Percentiles rank a stretch among this genome's conserved stretches.
Evolutionary conservation across 1,140 invertebrate species (phyloP).

Genomic region (Asobara japonica): DNA sequence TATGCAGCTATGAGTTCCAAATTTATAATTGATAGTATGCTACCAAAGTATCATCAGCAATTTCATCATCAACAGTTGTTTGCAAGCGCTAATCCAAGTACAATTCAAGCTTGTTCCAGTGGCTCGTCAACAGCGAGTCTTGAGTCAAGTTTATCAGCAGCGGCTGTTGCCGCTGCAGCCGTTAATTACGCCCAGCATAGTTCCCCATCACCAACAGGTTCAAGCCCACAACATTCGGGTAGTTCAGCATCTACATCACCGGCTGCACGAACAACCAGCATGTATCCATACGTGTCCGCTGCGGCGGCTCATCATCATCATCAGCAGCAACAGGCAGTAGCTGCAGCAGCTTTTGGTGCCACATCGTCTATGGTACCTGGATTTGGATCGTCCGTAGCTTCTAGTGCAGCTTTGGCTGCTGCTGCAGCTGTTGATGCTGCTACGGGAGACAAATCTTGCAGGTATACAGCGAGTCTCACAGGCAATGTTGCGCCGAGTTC

Average conservation of each 20-base stretch:
- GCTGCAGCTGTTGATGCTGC: conserved; percentile 71
- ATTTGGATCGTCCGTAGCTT: conserved; percentile 69
- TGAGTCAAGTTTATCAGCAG: conserved; percentile 62
- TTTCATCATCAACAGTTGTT: conserved; percentile 77
- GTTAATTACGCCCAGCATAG: conserved; percentile 66
- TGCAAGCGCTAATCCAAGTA: conserved; percentile 66
- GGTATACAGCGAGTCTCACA: conserved; percentile 76
- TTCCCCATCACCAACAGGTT: conserved; percentile 63
- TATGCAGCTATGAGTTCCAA: conserved; percentile 83
- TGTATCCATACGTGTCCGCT: conserved; percentile 77
- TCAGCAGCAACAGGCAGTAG: conserved; percentile 75
- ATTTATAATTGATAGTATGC: conserved; percentile 97
- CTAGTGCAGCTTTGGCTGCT: conserved; percentile 70
- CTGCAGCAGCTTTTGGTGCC: conserved; percentile 74
- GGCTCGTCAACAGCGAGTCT: conserved; percentile 69
- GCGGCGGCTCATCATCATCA: conserved; percentile 77
- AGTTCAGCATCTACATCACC: conserved; percentile 68
- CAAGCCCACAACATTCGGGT: conserved; percentile 64
- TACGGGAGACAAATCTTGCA: conserved; percentile 78
- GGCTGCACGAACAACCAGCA: conserved; percentile 69
- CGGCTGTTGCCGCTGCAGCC: conserved; percentile 67
- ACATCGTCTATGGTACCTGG: conserved; percentile 76
- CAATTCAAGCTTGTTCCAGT: conserved; percentile 63
- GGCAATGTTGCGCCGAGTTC: conserved; percentile 70
- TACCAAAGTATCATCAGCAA: conserved; percentile 91